Conservation (phyloP, 2,888 invertebrate genomes). For the Eristalis tenax region DNA sequence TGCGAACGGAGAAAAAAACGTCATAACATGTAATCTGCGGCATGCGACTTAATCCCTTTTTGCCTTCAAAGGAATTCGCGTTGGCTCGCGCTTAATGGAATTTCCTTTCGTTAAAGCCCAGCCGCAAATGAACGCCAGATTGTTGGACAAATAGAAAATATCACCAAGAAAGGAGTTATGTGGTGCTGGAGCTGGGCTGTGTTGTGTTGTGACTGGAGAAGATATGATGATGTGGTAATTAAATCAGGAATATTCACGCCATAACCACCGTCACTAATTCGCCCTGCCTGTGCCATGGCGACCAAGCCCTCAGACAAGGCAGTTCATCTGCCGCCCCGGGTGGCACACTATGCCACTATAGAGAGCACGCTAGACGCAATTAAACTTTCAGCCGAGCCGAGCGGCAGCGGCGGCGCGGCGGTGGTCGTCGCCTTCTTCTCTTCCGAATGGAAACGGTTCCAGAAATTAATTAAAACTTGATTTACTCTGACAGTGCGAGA, state of each 20-base stretch:
- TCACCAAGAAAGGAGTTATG: conserved; percentile 27
- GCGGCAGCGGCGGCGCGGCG: neutral
- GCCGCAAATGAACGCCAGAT: conserved; percentile 34
- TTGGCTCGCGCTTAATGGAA: conserved; percentile 23
- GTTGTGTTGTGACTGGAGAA: conserved; percentile 11
- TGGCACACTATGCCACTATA: neutral
- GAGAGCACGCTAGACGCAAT: conserved; percentile 45
- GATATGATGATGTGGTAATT: conserved; percentile 54
- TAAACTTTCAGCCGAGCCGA: conserved; percentile 46
- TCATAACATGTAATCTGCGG: neutral
- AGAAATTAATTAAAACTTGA: conserved; percentile 55
- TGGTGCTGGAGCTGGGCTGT: no score
- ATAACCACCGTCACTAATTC: conserved; percentile 54
- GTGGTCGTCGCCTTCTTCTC: conserved; percentile 35
- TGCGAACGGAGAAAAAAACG: neutral
- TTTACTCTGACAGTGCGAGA: conserved; percentile 30
- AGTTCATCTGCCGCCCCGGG: neutral
- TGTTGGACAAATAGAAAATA: conserved; percentile 30
- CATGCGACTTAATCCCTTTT: neutral
- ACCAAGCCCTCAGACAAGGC: conserved; percentile 10
- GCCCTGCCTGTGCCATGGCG: conserved; percentile 12
- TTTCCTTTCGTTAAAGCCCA: conserved; percentile 39
- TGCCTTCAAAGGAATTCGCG: neutral
- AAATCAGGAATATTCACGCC: conserved; percentile 61
- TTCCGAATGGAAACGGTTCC: conserved; percentile 37